phyloP scores from a whole-genome alignment of 2,888 invertebrate species.

The Drosophila atripex region DNA sequence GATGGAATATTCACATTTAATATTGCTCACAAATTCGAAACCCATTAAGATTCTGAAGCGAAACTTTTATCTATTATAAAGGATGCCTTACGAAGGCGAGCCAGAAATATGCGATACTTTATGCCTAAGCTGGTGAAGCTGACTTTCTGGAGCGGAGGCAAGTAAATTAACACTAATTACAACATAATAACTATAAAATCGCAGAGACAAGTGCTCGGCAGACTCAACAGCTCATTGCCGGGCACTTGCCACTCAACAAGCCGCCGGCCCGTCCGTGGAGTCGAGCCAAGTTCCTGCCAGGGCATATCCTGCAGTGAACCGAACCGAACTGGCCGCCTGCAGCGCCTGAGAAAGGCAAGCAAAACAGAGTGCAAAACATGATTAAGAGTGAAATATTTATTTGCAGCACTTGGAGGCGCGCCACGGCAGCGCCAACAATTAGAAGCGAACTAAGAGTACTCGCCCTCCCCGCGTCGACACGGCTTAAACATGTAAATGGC shows the following conservation, averaged over 20 bases:
- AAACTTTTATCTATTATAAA: background rate
- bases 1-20: background rate
- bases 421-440: conserved; percentile 73
- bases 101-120: conserved; percentile 37
- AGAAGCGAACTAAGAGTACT: conserved; percentile 59
- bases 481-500: conserved; percentile 75
- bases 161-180: conserved; percentile 76
- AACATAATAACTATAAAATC: conserved; percentile 74
- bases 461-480: conserved; percentile 47
- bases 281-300: conserved; percentile 58
- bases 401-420: conserved; percentile 74
- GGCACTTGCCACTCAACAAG: conserved; percentile 61
- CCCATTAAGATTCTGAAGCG: too few relatives aligned
- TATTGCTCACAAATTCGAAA: background rate
- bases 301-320: conserved; percentile 23
- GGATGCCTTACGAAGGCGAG: background rate
- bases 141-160: conserved; percentile 39
- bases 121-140: conserved; percentile 12
- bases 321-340: conserved; percentile 49
- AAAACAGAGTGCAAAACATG: conserved; percentile 70
- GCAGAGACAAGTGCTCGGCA: conserved; percentile 65
- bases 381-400: conserved; percentile 79
- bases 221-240: conserved; percentile 70
- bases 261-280: conserved; percentile 38
- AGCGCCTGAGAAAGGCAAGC: conserved; percentile 48